These are phyloP conservation scores for Andrena minutula DNA, from an alignment of 2,888 invertebrate genomes.

Conservation along the genomic window DNA sequence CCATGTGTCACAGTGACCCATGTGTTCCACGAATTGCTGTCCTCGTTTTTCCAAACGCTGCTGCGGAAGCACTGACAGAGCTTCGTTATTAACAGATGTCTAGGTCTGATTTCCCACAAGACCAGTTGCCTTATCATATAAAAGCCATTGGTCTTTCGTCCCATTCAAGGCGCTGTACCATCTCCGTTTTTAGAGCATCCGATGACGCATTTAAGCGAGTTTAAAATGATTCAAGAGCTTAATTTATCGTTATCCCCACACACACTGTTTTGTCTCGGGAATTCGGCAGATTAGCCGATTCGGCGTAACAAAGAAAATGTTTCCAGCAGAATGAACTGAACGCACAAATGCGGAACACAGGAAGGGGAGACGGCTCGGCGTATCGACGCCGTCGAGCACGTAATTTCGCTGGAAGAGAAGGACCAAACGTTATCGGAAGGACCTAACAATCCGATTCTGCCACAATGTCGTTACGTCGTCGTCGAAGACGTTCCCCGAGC, in stretches of 20 bases:
- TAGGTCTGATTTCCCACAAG: slow-evolving; percentile 1
- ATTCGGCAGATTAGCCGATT: slow-evolving; percentile 4
- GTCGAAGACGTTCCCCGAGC: slow-evolving; percentile 34
- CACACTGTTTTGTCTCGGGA: too few relatives aligned
- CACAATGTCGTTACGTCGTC: slow-evolving; percentile 49
- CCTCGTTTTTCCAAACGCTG: slow-evolving; percentile 9
- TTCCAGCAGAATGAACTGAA: background rate
- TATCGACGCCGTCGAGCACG: slow-evolving; percentile 43
- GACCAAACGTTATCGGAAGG: slow-evolving; percentile 53
- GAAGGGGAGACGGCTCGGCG: background rate
- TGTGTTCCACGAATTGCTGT: slow-evolving; percentile 8
- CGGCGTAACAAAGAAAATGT: background rate
- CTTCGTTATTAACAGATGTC: slow-evolving; percentile 1
- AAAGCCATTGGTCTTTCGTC: background rate
- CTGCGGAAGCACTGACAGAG: background rate
- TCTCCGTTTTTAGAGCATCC: too few relatives aligned
- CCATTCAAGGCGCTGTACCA: background rate
- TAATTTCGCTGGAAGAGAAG: slow-evolving; percentile 42
- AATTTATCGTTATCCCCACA: too few relatives aligned
- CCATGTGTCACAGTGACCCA: slow-evolving; percentile 11
- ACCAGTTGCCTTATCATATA: background rate
- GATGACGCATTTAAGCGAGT: too few relatives aligned
- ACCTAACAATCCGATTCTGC: slow-evolving; percentile 51
- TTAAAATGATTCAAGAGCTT: too few relatives aligned
- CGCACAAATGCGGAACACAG: slow-evolving; percentile 14